Evolutionary conservation across 1,140 invertebrate species (phyloP), one percentile per base, ranked within the genome.

Genomic region (Papilio polyxenes): DNA sequence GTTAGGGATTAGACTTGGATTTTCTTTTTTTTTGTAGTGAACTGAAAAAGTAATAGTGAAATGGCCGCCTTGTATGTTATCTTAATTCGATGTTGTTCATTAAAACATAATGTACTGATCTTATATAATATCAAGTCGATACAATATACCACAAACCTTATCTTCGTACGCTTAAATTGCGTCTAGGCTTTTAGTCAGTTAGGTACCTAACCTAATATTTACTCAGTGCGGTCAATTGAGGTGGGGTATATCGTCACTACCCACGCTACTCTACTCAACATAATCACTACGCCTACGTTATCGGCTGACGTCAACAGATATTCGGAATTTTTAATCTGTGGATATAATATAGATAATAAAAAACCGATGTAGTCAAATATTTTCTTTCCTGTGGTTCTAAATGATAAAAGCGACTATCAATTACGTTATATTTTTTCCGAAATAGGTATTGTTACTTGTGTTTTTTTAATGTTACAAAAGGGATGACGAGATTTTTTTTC

Each of bases 141-240:
- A 44, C 40, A 44, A 44, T 44, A 44, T 44, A 44, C 40, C 40
- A 44, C 40, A 44, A 3, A 44, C 40, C 23, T 20, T 31, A 65
- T 37, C 11, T 65, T 65, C 0, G 23, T 15, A 23, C 10, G 17
- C 15, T 62, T 72, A 37, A 40, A 40, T 72, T 37, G 13, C 3
- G 65, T 72, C 65, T 72, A 72, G 5, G 65, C 23, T 72, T 15
- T 72, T 72, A 37, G n/a, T 10, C 31, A 72, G 13, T 72, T 37
- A 72, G 3, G 65, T 72, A 37, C 65, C 65, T 80, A 62, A 69
- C 20, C 40, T 31, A 53, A 69, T 80, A 80, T 80, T 80, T 80
- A 69, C 40, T 80, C 78, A 62, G 40, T 80, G 78, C 59, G 59
- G 78, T 48, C 78, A 69, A 80, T 69, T 62, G n/a, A 49, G 76